Base-by-base conservation (phyloP, 2,113 vertebrate genomes). In the Carassius auratus region DNA sequence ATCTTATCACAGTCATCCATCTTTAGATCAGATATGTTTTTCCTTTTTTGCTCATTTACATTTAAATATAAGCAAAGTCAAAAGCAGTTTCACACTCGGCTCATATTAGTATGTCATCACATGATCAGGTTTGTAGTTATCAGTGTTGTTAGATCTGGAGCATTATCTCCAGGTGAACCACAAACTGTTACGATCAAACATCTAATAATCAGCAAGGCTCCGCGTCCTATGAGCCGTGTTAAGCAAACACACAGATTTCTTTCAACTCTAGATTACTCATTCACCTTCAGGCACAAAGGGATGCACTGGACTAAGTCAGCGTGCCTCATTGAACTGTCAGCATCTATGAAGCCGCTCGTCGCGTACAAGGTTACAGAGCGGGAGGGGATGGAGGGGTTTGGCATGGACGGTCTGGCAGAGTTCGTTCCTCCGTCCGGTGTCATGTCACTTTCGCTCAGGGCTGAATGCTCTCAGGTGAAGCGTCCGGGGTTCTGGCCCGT, bases 221-320 rank as follows among this genome's bases (percentile, higher is more conserved):
- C 7, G 3, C 15, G 1, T 55, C 76, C 30, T 13, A 3, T 5
- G 38, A 78, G 19, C 55, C n/a, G 21, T 13, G n/a, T 42, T 79
- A 79, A 79, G 23, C n/a, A 79, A 61, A 7, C n/a, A 13, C 59
- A 79, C 36, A 38, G 8, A 42, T 62, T 62, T 96, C 96, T 95
- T 96, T 95, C 94, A 96, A 95, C 95, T 93, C 90, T 93, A 94
- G 95, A 79, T 62, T 33, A 33, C 81, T 84, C 61, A 69, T 68
- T 52, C 74, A 57, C 61, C 42, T 59, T 85, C 48, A 71, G 42
- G 52, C 76, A 73, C 76, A 52, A 68, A 66, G 76, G 78, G 64
- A 73, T 80, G 55, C 76, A 48, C 6, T 57, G 14, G 57, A 71
- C 52, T 69, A 73, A 61, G 84, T 78, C 66, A 73, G 55, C 26